These are phyloP conservation scores for Spinus olivaceus DNA, from an alignment of 2,797 vertebrate species.

Conservation along the genomic window DNA sequence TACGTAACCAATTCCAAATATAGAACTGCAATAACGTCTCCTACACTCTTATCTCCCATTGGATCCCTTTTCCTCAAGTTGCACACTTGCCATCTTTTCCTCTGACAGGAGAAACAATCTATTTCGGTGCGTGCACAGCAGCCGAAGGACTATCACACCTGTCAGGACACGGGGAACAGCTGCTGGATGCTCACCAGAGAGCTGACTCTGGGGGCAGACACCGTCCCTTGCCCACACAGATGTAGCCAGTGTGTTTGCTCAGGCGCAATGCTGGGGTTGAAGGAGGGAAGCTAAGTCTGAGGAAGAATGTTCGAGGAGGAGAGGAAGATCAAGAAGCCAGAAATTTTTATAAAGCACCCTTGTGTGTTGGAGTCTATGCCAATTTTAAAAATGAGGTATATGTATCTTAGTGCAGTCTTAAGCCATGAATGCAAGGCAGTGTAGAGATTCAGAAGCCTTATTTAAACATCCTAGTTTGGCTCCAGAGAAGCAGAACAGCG, in stretches of 20 bases:
- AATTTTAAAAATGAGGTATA: slow-evolving; percentile 30
- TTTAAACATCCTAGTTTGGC: slow-evolving; percentile 31
- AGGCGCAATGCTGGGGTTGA: neutral
- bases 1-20: slow-evolving; percentile 24
- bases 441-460: slow-evolving; percentile 29
- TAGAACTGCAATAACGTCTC: slow-evolving; percentile 27
- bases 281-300: neutral
- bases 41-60: slow-evolving; percentile 31
- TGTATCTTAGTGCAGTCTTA: neutral
- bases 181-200: neutral
- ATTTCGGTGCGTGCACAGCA: neutral
- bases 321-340: slow-evolving; percentile 27
- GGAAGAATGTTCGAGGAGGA: slow-evolving; percentile 7
- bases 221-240: neutral
- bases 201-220: neutral
- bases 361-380: slow-evolving; percentile 15
- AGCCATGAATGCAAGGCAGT: slow-evolving; percentile 49
- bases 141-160: neutral
- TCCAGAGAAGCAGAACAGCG: neutral
- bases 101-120: neutral
- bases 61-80: neutral
- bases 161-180: neutral
- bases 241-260: slow-evolving; percentile 1
- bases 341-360: slow-evolving; percentile 28
- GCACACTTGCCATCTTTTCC: neutral